phyloP scores from a whole-genome alignment of 92 coral and sea anemone species.

The Hydrozoanthus gracilis region DNA sequence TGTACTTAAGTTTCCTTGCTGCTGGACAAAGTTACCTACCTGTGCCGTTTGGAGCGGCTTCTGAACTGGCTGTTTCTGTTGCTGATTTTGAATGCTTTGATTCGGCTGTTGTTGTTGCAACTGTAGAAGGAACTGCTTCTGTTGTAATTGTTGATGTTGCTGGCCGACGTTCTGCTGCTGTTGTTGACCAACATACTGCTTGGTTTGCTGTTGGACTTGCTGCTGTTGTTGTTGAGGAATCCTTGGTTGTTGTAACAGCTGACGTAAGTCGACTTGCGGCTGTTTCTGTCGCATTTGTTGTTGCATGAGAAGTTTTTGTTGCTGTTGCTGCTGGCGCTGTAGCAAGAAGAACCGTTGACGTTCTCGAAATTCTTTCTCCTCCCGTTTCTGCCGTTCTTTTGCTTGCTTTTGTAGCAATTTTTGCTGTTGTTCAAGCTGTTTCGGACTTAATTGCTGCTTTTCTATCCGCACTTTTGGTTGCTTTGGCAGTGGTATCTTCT shows the following conservation, averaged over 20 bases:
- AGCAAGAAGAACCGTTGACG: conserved; percentile 50
- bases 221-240: background rate
- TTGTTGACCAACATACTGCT: conserved; percentile 34
- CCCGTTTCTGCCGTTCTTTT: conserved; percentile 16
- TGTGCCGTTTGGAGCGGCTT: background rate
- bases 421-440: background rate
- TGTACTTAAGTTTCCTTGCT: background rate
- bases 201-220: background rate
- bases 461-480: too few species aligned
- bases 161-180: conserved; percentile 39
- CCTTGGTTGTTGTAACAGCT: conserved; percentile 21
- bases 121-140: conserved; percentile 45
- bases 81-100: conserved; percentile 44
- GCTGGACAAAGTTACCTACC: background rate
- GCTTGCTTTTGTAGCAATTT: too few species aligned
- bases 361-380: background rate
- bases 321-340: conserved; percentile 52
- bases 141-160: conserved; percentile 41
- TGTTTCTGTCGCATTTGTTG: conserved; percentile 55
- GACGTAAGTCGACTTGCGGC: conserved; percentile 3
- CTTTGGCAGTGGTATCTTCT: too few species aligned
- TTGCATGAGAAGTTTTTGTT: conserved; percentile 13
- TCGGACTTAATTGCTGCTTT: conserved; percentile 13
- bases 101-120: conserved; percentile 46
- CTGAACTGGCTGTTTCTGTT: conserved; percentile 23